A percentile compares a stretch with the other conserved stretches of the same genome.
Conservation (phyloP, 1,140 invertebrate genomes). For the Agrypnia vestita region DNA sequence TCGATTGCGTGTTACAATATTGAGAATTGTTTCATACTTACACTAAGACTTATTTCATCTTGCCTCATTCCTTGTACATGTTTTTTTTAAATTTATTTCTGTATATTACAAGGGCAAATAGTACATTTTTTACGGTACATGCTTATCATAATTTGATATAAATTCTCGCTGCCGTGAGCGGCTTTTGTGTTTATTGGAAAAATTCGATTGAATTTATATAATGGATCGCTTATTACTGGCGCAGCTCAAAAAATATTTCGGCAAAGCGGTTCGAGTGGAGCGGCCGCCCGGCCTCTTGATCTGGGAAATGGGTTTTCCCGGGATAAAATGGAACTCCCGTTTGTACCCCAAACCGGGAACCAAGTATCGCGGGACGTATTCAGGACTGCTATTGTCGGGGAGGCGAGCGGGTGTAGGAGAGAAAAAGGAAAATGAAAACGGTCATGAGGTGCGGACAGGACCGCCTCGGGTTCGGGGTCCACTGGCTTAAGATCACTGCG, state of each 20-base stretch:
- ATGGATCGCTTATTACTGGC: constrained; percentile 22
- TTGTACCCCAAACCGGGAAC: background rate
- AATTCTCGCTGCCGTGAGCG: no score
- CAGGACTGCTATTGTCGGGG: constrained; percentile 10
- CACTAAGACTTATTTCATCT: no score
- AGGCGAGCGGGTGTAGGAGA: constrained; percentile 6
- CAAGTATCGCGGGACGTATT: background rate
- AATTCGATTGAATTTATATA: constrained; percentile 30
- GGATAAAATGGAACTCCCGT: constrained; percentile 5
- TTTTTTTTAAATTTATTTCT: no score
- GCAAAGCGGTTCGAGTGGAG: constrained; percentile 19
- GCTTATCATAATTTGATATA: no score
- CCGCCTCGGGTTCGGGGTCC: no score
- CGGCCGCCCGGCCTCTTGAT: constrained; percentile 7
- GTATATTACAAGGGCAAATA: no score
- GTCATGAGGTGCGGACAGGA: background rate
- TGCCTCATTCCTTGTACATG: no score
- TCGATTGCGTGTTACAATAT: no score
- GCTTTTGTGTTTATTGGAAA: background rate
- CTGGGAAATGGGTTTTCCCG: background rate
- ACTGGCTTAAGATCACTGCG: no score
- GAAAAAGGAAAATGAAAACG: constrained; percentile 12
- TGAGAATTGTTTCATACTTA: no score
- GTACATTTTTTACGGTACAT: no score
- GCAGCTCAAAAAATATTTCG: background rate